Percentiles rank a stretch among this genome's conserved stretches.
phyloP scores from a whole-genome alignment of 2,113 vertebrate genomes.

The Prunella fulvescens region DNA sequence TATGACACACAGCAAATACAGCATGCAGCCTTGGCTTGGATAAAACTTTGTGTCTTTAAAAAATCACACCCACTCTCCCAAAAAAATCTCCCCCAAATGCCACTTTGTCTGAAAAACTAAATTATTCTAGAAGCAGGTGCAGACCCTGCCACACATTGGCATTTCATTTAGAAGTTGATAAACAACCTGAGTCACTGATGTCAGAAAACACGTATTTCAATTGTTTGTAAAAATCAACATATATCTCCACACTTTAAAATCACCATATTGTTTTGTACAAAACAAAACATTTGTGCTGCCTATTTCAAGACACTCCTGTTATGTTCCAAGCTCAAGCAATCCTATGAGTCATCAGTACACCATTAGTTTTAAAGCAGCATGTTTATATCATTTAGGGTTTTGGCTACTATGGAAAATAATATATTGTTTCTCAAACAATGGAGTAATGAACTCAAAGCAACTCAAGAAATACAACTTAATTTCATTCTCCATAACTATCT shows the following conservation, averaged over 20 bases:
- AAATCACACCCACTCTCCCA: background rate
- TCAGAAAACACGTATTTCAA: background rate
- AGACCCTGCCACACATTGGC: background rate
- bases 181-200: background rate
- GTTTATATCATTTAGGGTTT: background rate
- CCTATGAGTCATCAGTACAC: background rate
- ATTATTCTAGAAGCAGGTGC: background rate
- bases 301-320: slow-evolving; percentile 19
- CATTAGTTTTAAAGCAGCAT: slow-evolving; percentile 47
- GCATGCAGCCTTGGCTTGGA: background rate
- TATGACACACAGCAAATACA: slow-evolving; percentile 44
- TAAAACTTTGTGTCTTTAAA: slow-evolving; percentile 35
- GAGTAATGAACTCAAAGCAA: background rate
- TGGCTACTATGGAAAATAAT: slow-evolving; percentile 39
- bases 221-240: slow-evolving; percentile 21
- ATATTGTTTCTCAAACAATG: slow-evolving; percentile 31
- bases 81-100: background rate
- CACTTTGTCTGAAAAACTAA: slow-evolving; percentile 27
- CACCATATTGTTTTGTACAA: background rate
- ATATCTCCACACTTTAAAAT: slow-evolving; percentile 36
- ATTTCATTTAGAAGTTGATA: background rate
- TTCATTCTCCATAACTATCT: background rate
- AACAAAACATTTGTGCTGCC: background rate
- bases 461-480: background rate
- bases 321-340: background rate